Percentiles rank a stretch among this genome's conserved stretches.
phyloP scores from a whole-genome alignment of 2,888 invertebrate species.

The Sphecodes monilicornis region DNA sequence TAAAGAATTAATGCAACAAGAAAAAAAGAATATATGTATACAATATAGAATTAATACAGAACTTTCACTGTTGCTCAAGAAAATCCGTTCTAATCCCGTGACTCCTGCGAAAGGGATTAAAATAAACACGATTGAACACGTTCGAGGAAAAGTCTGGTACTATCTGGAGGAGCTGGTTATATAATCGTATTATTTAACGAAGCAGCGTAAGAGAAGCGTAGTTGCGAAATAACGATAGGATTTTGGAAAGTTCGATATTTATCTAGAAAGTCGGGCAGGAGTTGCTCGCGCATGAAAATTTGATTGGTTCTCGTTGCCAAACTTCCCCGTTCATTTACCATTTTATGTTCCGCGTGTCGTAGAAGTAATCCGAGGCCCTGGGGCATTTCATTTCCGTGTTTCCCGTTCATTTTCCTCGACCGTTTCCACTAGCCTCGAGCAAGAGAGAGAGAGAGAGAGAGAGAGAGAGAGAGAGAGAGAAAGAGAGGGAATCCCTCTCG shows the following conservation, averaged over 20 bases:
- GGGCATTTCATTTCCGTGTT: background rate
- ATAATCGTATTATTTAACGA: slow-evolving; percentile 31
- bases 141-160: background rate
- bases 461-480: background rate
- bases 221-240: slow-evolving; percentile 27
- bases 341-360: background rate
- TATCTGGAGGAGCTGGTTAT: background rate
- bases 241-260: slow-evolving; percentile 47
- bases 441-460: background rate
- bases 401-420: slow-evolving; percentile 5
- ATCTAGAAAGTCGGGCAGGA: slow-evolving; percentile 17
- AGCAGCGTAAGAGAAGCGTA: background rate
- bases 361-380: background rate
- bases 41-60: no score
- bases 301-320: slow-evolving; percentile 26
- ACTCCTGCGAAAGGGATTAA: background rate
- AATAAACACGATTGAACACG: background rate
- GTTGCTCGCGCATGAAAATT: slow-evolving; percentile 25
- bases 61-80: background rate
- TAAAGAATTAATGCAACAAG: background rate
- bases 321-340: background rate
- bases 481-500: slow-evolving; percentile 6
- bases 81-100: background rate
- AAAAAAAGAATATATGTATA: background rate
- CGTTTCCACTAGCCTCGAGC: background rate